phyloP scores from a whole-genome alignment of 2,797 vertebrate genomes.

The Mormyrus hasselquistii region DNA sequence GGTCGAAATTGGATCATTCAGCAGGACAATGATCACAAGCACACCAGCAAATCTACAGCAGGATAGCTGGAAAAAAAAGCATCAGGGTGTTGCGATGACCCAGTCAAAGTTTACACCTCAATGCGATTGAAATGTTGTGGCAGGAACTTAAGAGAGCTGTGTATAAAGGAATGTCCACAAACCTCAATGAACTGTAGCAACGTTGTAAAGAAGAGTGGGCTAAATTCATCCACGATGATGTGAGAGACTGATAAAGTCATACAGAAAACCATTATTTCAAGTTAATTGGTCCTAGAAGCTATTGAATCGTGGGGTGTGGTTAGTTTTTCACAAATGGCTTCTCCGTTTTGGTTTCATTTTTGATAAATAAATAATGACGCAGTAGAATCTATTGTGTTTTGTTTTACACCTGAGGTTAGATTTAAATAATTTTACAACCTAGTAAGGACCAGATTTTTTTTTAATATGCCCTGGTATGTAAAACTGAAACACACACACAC shows the following conservation, averaged over 20 bases:
- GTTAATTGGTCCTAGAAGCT: background rate
- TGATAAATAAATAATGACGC: background rate
- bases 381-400: background rate
- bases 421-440: too few relatives aligned
- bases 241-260: background rate
- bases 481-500: background rate
- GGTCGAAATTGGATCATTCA: background rate
- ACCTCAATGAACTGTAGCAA: background rate
- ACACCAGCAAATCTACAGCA: background rate
- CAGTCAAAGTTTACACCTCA: background rate
- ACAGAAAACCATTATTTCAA: background rate
- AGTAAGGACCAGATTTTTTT: too few relatives aligned
- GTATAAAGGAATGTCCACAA: background rate
- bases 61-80: background rate
- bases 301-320: background rate
- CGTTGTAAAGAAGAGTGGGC: background rate
- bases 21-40: background rate
- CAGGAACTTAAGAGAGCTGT: background rate
- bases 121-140: background rate
- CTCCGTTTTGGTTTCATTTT: background rate
- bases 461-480: background rate
- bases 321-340: background rate
- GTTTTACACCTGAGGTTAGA: too few relatives aligned
- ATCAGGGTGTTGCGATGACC: background rate
- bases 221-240: background rate